phyloP scores from a whole-genome alignment of 2,797 vertebrate species.

The Tokudaia tokunoshimensis region DNA sequence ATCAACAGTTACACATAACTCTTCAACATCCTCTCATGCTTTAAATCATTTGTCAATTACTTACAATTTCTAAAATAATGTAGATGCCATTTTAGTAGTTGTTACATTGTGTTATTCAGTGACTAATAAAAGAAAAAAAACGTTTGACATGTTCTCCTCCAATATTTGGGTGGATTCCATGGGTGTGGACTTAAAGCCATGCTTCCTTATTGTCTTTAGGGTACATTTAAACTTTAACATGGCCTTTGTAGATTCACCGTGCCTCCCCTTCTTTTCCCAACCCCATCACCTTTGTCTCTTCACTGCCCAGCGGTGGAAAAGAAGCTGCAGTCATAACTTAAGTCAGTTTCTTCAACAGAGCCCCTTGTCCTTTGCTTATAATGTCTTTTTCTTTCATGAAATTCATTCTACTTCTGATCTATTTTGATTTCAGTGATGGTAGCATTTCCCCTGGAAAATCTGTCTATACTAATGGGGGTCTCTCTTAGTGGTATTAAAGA shows the following conservation, averaged over 20 bases:
- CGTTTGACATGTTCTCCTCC: background rate
- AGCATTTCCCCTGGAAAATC: background rate
- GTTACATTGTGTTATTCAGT: background rate
- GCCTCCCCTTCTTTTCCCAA: background rate
- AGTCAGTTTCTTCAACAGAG: background rate
- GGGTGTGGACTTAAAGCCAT: background rate
- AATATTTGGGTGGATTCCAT: background rate
- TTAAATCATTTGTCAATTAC: background rate
- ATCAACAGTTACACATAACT: background rate
- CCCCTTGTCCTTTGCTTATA: background rate
- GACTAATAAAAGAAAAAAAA: background rate
- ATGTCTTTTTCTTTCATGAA: conserved; percentile 26
- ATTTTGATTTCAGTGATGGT: conserved; percentile 7
- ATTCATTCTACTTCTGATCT: background rate
- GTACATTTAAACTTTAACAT: background rate
- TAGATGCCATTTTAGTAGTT: background rate
- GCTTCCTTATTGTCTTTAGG: background rate
- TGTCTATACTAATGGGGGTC: background rate
- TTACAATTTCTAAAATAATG: background rate
- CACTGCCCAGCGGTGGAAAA: background rate
- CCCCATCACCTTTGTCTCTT: background rate
- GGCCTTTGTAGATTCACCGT: background rate
- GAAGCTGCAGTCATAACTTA: background rate
- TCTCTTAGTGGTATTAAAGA: background rate
- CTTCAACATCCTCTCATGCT: background rate